These are phyloP conservation scores for chimpanzee (Pan troglodytes) DNA, from an alignment of 2,113 vertebrate genomes.

Conservation along the genomic window DNA sequence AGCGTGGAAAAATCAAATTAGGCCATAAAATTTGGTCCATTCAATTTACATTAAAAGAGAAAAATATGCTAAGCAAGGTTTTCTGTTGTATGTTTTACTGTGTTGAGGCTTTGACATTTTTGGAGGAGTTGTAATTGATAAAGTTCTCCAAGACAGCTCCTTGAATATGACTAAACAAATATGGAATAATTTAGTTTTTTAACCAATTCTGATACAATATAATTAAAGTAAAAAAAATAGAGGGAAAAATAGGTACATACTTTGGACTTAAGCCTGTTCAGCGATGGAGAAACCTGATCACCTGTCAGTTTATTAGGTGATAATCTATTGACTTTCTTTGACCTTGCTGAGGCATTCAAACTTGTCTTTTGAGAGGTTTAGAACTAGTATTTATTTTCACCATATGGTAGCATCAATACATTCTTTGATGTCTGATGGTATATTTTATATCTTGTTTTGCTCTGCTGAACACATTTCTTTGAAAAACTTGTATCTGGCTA, in stretches of 20 bases:
- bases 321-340: background rate
- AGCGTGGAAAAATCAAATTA: constrained; percentile 71
- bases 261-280: background rate
- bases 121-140: constrained; percentile 30
- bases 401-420: background rate
- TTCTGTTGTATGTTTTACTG: constrained; percentile 61
- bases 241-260: background rate
- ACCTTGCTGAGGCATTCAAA: background rate
- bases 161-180: constrained; percentile 43
- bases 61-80: constrained; percentile 63
- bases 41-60: constrained; percentile 68
- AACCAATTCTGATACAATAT: constrained; percentile 36
- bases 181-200: constrained; percentile 13
- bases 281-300: background rate
- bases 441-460: background rate
- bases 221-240: background rate
- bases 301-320: background rate
- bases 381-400: background rate
- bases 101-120: constrained; percentile 43
- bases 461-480: background rate
- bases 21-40: constrained; percentile 57
- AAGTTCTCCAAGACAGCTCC: constrained; percentile 25
- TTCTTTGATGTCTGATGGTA: background rate
- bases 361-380: background rate
- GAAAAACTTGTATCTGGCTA: background rate